Evolutionary conservation across 2,888 invertebrate species (phyloP), one percentile per base, ranked within the genome.

Genomic region (Drosophila subsilvestris): DNA sequence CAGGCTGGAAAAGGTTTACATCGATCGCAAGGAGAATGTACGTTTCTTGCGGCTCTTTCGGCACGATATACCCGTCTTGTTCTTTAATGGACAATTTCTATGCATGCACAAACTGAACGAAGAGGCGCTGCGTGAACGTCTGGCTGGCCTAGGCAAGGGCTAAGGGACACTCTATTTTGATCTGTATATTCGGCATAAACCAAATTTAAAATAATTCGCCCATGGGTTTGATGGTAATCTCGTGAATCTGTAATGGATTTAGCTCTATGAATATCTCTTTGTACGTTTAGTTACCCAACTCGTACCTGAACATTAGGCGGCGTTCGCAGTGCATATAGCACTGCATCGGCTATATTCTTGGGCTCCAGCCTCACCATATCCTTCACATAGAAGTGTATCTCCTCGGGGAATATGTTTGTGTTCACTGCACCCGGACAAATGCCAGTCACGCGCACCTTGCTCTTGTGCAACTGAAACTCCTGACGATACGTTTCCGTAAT

Each of bases 51-150:
- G 95, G 68, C 93, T 96, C 50, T 98, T 97, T 89, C 94, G 95
- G 75, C 94, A 95, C 90, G 97, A 98, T 90, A 98, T 98, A 89
- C 98, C 98, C 47, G 98, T 98, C 9, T 92, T 98, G 78, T 97
- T 97, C 92, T 93, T 98, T 8, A 96, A 97, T 92, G 96, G 96
- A 6, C 94, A 95, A 82, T 98, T 94, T 92, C 93, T 98, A 50
- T 96, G 96, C 90, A 96, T 95, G 93, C 96, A 96, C 90, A 93
- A 92, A 70, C 92, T 97, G 76, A 94, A 96, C 91, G 93, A 91
- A 65, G 90, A 92, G 53, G 90, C 95, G 63, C 92, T 96, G 78
- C 92, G 94, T 0, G 82, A 83, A 10, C 55, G 86, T 9, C 37
- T 81, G 4, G 54, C 49, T 2, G 47, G 62, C 18, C 7, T 81